Evolutionary conservation across 2,113 vertebrate genomes (phyloP), one percentile per base, ranked within the genome.

Genomic region (Gallinago undulata): DNA sequence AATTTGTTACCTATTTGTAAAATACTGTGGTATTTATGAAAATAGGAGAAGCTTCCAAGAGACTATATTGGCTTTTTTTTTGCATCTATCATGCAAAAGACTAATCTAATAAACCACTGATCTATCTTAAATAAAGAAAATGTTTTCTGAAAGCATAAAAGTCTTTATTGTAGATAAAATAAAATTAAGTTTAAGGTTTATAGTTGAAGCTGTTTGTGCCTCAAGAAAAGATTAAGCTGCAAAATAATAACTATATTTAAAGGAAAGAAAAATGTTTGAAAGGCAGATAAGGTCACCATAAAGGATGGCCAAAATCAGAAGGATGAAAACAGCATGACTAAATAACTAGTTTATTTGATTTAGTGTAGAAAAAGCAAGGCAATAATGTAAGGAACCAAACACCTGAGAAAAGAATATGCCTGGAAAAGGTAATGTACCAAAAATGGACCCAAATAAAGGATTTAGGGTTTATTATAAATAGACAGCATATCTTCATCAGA

Each of bases 41-140:
- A 91, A 70, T 13, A 75, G 31, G 75, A 25, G 30, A 87, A 83
- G 11, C 5, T 81, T 41, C 33, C 56, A 87, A 62, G 22, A 78
- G 30, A 51, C 13, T 75, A 6, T 80, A 81, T 64, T 73, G 21
- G 31, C 16, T 57, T 68, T 78, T 47, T 60, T 84, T 90, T 69
- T 7, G 1, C 27, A 14, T 56, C 5, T 57, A 21, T 39, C 25
- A 37, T 69, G 17, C 14, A 93, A 91, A 94, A 95, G 25, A n/a
- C 10, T 64, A 45, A 91, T 73, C 30, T 86, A 74, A 91, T 90
- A 67, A 87, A 76, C 12, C 15, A 41, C 33, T 90, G 70, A 70
- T 93, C 23, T 91, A 28, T 80, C 62, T 96, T 94, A 92, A 96
- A 92, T 70, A 93, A 90, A 85, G 22, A 84, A 84, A 39, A 94